Evolutionary conservation across 1,140 invertebrate species (phyloP).

Genomic region (Micrasema minimum): DNA sequence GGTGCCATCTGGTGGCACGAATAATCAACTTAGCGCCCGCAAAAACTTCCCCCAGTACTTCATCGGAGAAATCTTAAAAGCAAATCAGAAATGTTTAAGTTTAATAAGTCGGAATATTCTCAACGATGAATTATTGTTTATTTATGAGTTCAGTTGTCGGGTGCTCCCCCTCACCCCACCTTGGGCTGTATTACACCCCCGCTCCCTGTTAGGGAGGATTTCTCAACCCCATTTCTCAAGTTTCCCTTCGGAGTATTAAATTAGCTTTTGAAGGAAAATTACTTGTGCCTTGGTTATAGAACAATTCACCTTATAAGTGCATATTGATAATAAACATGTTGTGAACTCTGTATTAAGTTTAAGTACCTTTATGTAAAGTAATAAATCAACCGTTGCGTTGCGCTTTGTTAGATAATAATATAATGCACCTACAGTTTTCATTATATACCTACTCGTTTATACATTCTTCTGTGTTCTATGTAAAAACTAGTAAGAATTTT

Average conservation of each 20-base stretch:
- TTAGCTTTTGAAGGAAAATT: slow-evolving; percentile 30
- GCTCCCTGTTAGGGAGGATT: not conserved
- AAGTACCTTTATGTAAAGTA: too few species aligned
- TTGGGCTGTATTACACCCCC: not conserved
- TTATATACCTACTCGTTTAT: too few species aligned
- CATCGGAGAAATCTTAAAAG: slow-evolving; percentile 48
- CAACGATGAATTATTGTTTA: slow-evolving; percentile 53
- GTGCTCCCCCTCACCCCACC: not conserved
- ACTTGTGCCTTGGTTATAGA: slow-evolving; percentile 26
- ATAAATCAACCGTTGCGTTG: too few species aligned
- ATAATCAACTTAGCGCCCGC: slow-evolving; percentile 47
- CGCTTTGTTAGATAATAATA: too few species aligned
- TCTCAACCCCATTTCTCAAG: slow-evolving; percentile 14
- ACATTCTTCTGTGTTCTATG: too few species aligned
- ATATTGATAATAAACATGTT: too few species aligned
- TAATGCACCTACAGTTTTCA: too few species aligned
- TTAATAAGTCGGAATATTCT: slow-evolving; percentile 54
- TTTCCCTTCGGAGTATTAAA: not conserved
- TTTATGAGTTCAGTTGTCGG: slow-evolving; percentile 49
- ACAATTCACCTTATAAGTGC: too few species aligned
- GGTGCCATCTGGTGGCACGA: slow-evolving; percentile 50
- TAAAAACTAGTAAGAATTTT: too few species aligned
- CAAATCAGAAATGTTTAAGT: slow-evolving; percentile 54
- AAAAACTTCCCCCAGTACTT: slow-evolving; percentile 28
- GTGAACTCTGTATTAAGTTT: too few species aligned